These are phyloP conservation scores for Lytechinus variegatus DNA, from an alignment of 35 echinoderm and acorn worm genomes.

Conservation along the genomic window DNA sequence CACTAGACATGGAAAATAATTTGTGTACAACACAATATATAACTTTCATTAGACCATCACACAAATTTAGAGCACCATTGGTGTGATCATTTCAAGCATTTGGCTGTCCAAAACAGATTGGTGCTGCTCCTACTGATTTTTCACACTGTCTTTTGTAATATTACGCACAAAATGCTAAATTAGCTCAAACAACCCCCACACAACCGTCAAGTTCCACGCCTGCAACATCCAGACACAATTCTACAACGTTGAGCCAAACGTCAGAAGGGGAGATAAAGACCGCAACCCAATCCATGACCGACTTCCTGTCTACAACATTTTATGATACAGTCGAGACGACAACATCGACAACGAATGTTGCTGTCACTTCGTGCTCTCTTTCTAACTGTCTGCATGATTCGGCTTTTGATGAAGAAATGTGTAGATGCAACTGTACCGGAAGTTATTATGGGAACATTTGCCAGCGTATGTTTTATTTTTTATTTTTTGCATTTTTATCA, in stretches of 20 bases:
- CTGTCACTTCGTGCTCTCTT: neutral
- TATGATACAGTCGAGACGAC: neutral
- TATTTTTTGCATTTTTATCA: neutral
- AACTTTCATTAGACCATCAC: neutral
- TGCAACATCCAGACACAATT: neutral
- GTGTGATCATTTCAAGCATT: neutral
- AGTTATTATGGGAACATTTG: constrained; percentile 61
- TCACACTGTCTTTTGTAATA: neutral
- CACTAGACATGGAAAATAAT: neutral
- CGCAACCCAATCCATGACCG: neutral
- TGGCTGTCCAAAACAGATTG: neutral
- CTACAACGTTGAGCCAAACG: neutral
- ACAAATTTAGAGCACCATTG: neutral
- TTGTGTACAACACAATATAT: no score
- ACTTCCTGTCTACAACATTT: constrained; percentile 1
- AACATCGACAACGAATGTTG: neutral
- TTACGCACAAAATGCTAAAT: neutral
- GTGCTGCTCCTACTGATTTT: neutral
- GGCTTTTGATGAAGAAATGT: constrained; percentile 31
- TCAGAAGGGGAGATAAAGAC: neutral
- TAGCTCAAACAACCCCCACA: neutral
- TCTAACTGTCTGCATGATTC: constrained; percentile 11
- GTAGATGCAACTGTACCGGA: constrained; percentile 41
- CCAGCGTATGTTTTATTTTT: constrained; percentile 7
- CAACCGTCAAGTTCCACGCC: neutral